Evolutionary conservation across 1,140 invertebrate species (phyloP).

Genomic region (Conus ventricosus): DNA sequence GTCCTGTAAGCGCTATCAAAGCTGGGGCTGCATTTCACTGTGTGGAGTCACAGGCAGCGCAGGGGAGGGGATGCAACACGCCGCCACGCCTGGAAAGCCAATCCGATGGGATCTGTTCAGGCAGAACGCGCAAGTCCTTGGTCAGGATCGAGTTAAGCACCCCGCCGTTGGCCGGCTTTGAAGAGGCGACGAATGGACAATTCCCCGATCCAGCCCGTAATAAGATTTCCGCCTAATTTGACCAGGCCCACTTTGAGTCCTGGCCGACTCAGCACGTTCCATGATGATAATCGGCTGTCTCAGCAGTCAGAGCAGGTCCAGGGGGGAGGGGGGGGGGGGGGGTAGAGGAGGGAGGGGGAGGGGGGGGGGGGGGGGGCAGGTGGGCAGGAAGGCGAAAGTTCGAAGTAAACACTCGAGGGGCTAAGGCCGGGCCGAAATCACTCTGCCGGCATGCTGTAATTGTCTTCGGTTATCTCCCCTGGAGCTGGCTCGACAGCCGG

Average conservation of each 20-base stretch:
- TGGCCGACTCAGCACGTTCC: neutral
- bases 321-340: too few species aligned
- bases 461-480: neutral
- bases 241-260: neutral
- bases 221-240: neutral
- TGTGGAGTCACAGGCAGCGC: too few species aligned
- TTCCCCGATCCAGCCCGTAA: neutral
- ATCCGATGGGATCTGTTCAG: too few species aligned
- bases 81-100: too few species aligned
- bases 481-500: neutral
- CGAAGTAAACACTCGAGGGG: neutral
- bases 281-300: neutral
- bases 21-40: too few species aligned
- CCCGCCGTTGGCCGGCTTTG: neutral
- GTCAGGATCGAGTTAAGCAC: too few species aligned
- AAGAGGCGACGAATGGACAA: neutral
- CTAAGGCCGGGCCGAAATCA: neutral
- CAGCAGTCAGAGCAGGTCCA: neutral
- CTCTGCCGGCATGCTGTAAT: neutral
- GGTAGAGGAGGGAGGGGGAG: too few species aligned
- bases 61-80: too few species aligned
- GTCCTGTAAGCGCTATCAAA: too few species aligned
- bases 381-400: neutral
- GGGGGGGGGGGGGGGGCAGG: neutral
- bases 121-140: too few species aligned